Evolutionary conservation across 2,113 vertebrate species (phyloP).

Genomic region (Chauna torquata): DNA sequence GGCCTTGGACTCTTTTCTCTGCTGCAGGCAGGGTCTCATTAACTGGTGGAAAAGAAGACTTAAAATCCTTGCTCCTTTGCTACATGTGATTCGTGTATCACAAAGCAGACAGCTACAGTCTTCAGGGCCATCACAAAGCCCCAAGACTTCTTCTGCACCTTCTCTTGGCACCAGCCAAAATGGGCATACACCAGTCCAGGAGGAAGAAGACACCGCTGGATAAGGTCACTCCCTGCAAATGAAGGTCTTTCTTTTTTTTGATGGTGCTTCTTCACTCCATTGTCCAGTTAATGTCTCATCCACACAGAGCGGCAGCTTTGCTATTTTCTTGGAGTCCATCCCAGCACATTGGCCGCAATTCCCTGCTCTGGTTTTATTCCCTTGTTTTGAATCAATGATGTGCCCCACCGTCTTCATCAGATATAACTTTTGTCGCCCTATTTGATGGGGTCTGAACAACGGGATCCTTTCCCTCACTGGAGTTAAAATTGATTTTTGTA

Average conservation of each 20-base stretch:
- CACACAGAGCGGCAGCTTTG: neutral
- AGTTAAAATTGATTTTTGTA: neutral
- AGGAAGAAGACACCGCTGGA: neutral
- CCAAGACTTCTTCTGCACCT: neutral
- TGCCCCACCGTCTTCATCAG: neutral
- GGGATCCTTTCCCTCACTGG: neutral
- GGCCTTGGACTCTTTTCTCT: neutral
- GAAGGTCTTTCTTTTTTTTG: neutral
- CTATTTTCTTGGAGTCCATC: neutral
- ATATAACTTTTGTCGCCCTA: neutral
- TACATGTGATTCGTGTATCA: neutral
- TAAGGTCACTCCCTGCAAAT: neutral
- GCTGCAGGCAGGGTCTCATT: neutral
- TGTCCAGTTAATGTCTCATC: neutral
- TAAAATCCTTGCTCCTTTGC: neutral
- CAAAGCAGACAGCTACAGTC: neutral
- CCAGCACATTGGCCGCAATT: neutral
- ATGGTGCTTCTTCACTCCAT: neutral
- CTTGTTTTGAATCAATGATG: neutral
- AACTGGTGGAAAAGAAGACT: neutral
- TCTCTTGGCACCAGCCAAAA: neutral
- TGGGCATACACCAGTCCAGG: accelerated
- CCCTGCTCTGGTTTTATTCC: conserved; percentile 2
- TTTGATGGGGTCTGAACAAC: neutral
- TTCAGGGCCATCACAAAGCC: neutral